A percentile compares a stretch with the other conserved stretches of the same genome.
phyloP scores from a whole-genome alignment of 1,140 invertebrate species.

The Ceratosolen solmsi region DNA sequence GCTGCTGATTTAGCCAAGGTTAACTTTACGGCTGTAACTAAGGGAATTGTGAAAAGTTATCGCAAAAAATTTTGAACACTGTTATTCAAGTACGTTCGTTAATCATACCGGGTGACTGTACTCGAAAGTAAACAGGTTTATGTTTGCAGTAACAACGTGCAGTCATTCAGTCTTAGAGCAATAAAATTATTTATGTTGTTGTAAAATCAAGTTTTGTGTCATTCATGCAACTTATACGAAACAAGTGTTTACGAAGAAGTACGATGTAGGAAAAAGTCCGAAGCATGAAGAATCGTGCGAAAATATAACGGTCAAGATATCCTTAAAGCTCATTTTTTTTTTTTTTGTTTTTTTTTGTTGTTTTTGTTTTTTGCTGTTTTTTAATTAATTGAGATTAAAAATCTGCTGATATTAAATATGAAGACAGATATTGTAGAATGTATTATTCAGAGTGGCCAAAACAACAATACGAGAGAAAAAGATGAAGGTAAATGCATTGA shows the following conservation, averaged over 20 bases:
- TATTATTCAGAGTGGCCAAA: too few species aligned
- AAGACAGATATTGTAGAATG: too few species aligned
- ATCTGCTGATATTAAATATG: too few species aligned
- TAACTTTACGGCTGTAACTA: too few species aligned
- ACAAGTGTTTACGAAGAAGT: neutral
- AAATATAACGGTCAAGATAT: neutral
- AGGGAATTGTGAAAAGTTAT: neutral
- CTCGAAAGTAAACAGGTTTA: neutral
- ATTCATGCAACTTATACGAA: neutral
- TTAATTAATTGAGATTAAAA: too few species aligned
- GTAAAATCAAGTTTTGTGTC: neutral
- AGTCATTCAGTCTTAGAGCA: neutral
- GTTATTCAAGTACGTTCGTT: neutral
- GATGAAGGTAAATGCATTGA: too few species aligned
- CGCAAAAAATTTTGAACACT: too few species aligned
- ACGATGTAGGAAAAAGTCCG: neutral
- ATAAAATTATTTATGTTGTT: neutral
- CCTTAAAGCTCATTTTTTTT: neutral
- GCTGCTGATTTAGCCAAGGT: too few species aligned
- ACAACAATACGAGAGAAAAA: too few species aligned
- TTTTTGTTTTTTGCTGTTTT: too few species aligned
- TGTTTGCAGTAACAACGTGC: neutral
- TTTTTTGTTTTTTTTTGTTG: too few species aligned
- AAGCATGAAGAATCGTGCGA: neutral
- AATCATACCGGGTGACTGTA: neutral